Conservation (phyloP, 2,888 invertebrate species). For the Chrysolina americana region DNA sequence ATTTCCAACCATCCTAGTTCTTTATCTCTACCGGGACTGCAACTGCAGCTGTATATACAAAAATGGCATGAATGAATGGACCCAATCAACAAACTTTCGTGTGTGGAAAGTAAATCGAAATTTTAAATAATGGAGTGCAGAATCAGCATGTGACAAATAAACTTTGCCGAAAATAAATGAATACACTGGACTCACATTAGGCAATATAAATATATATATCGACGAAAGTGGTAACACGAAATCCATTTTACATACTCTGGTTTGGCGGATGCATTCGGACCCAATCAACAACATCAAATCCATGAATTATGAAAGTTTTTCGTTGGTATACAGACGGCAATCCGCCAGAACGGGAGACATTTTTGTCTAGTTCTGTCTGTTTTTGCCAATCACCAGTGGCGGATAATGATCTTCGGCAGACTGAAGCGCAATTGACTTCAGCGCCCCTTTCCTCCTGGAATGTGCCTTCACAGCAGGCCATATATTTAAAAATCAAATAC, state of each 20-base stretch:
- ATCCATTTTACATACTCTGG: conserved; percentile 59
- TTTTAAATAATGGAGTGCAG: background rate
- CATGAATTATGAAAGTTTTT: conserved; percentile 25
- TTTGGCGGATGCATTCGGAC: conserved; percentile 5
- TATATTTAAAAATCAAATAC: too few species aligned
- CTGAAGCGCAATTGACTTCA: too few species aligned
- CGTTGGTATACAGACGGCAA: background rate
- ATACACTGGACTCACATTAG: conserved; percentile 31
- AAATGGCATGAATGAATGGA: background rate
- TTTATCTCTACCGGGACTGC: too few species aligned
- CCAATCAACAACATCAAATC: conserved; percentile 19
- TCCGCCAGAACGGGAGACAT: conserved; percentile 8
- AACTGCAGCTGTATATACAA: too few species aligned
- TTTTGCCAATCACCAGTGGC: conserved; percentile 31
- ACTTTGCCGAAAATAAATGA: conserved; percentile 25
- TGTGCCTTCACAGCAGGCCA: too few species aligned
- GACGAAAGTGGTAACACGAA: conserved; percentile 50
- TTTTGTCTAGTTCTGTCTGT: conserved; percentile 13
- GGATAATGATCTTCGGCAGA: too few species aligned
- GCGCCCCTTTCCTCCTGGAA: too few species aligned
- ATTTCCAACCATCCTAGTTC: too few species aligned
- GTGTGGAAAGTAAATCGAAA: background rate
- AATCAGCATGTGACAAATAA: background rate
- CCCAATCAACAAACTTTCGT: background rate
- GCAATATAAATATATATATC: conserved; percentile 24